These are phyloP conservation scores for Molanna angustata DNA, from an alignment of 2,888 invertebrate genomes.

Conservation along the genomic window DNA sequence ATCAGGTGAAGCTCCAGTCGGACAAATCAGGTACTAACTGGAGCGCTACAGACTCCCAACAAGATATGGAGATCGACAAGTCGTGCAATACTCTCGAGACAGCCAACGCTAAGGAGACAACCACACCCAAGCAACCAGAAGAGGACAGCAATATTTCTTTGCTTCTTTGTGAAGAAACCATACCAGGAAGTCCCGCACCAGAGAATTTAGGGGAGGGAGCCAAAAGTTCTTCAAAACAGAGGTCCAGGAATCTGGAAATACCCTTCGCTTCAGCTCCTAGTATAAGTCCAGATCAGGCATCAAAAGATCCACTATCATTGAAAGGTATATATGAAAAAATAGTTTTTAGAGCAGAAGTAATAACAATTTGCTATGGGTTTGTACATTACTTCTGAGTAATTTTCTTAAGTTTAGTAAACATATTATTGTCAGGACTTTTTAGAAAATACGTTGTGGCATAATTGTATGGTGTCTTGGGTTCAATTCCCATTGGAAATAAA, in stretches of 20 bases:
- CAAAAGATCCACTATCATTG: slow-evolving; percentile 37
- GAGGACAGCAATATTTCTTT: slow-evolving; percentile 70
- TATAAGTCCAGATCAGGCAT: slow-evolving; percentile 43
- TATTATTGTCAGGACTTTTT: no score
- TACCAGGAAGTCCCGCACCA: slow-evolving; percentile 85
- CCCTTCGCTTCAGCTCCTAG: slow-evolving; percentile 68
- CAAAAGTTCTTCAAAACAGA: slow-evolving; percentile 46
- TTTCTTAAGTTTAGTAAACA: no score
- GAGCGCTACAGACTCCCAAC: slow-evolving; percentile 51
- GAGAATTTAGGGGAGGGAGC: slow-evolving; percentile 42
- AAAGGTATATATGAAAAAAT: slow-evolving; percentile 34
- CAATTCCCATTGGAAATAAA: no score
- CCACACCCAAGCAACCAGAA: slow-evolving; percentile 35
- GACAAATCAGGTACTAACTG: slow-evolving; percentile 53
- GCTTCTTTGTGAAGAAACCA: slow-evolving; percentile 84
- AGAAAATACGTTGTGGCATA: no score
- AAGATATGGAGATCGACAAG: slow-evolving; percentile 49
- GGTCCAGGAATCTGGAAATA: slow-evolving; percentile 57
- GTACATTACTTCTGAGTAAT: not conserved
- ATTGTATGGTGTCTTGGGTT: no score
- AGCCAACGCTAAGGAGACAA: slow-evolving; percentile 34
- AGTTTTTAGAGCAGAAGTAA: no score
- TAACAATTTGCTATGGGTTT: not conserved
- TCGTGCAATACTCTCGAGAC: not conserved
- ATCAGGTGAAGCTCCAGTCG: slow-evolving; percentile 36